Evolutionary conservation across 23 tunicate genomes (phyloP), one percentile per base, ranked within the genome.

Genomic region (Botrylloides violaceus): DNA sequence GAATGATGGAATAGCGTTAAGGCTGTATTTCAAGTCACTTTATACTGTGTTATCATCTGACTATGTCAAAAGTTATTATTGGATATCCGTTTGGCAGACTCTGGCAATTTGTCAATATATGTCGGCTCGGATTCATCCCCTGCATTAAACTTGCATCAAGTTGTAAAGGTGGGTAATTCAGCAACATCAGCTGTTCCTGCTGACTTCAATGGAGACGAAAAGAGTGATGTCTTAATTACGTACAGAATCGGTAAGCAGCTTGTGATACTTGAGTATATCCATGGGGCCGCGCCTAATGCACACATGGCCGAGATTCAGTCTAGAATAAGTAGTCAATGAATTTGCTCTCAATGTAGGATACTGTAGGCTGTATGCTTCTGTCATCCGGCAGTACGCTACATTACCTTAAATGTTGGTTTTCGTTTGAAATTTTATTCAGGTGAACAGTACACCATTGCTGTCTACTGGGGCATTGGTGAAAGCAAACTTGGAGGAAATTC

Each of bases 121-220:
- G n/a, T 64, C 1, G 48, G 34, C 21, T 30, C 49, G 24, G 25
- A 50, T 48, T 71, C 65, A 38, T 39, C 32, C 2, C 49, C 64
- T 0, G 28, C 9, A 21, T 32, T 71, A 19, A 24, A 61, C 20
- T 29, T 33, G 3, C 28, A 49, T 26, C 77, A 76, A 66, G 61
- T 60, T 18, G 33, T 82, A 43, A 2, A 15, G 4, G 47, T 68
- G 53, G 39, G 58, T 34, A 7, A 27, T 38, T 22, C 61, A 3
- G 66, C 61, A 26, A 71, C 71, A 58, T 85, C 32, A 29, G 38
- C 72, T 25, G 68, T 84, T 71, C 84, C 96, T 58, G 96, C 75
- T 30, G 96, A 88, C 72, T 88, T 66, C 36, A 88, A 88, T 77
- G 84, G 80, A 61, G 96, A 88, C 48, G 81, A 76, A 2, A 37